Percentiles rank a stretch among this genome's conserved stretches.
Evolutionary conservation across 2,888 invertebrate species (phyloP).

Genomic region (Lasius fuliginosus): DNA sequence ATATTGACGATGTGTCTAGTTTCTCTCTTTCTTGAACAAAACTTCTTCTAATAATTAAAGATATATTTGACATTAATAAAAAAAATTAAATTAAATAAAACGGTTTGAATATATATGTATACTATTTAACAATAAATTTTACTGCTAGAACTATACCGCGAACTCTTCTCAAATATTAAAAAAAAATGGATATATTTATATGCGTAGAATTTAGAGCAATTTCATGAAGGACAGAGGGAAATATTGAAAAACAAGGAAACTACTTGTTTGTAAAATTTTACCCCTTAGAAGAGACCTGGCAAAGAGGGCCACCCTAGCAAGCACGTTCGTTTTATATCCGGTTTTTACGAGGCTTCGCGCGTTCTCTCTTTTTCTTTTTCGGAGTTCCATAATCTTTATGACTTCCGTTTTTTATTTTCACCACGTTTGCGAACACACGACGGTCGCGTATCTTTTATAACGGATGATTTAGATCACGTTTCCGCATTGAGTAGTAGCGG

Average conservation of each 20-base stretch:
- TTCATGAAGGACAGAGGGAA: no score
- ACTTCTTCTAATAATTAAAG: neutral
- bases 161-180: neutral
- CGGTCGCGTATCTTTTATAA: slow-evolving; percentile 32
- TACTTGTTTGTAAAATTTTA: slow-evolving; percentile 68
- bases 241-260: slow-evolving; percentile 55
- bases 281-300: slow-evolving; percentile 57
- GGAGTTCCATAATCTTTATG: slow-evolving; percentile 46
- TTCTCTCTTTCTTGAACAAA: neutral
- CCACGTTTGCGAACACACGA: slow-evolving; percentile 27
- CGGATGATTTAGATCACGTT: slow-evolving; percentile 47
- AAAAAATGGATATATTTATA: neutral
- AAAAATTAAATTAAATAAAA: neutral
- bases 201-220: neutral
- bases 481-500: slow-evolving; percentile 6
- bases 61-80: neutral
- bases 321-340: slow-evolving; percentile 64
- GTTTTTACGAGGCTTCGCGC: slow-evolving; percentile 62
- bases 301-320: slow-evolving; percentile 43
- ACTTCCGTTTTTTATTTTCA: slow-evolving; percentile 68
- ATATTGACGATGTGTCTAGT: neutral
- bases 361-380: slow-evolving; percentile 1
- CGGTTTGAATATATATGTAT: neutral
- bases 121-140: neutral
- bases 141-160: neutral